Percentiles rank a stretch among this genome's conserved stretches.
Evolutionary conservation across 2,797 vertebrate genomes (phyloP).

Genomic region (Protosalanx chinensis): DNA sequence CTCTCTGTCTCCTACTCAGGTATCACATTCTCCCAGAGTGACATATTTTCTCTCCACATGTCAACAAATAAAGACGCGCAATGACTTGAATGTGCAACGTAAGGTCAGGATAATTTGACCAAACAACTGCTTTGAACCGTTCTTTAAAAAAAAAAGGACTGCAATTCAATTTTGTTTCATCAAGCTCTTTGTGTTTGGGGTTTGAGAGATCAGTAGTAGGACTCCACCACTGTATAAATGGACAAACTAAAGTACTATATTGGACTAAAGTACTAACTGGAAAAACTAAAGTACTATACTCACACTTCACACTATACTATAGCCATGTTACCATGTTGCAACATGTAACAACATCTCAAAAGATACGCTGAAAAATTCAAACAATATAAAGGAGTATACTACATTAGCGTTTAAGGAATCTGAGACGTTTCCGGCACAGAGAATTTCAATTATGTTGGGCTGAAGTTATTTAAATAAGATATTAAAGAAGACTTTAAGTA

Average conservation of each 20-base stretch:
- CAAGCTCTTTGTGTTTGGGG: too few relatives aligned
- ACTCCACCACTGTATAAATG: too few relatives aligned
- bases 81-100: neutral
- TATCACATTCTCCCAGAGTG: neutral
- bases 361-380: neutral
- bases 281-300: too few relatives aligned
- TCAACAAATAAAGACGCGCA: neutral
- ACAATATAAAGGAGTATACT: neutral
- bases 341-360: neutral
- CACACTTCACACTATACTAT: too few relatives aligned
- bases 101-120: neutral
- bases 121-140: slow-evolving; percentile 22
- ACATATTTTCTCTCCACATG: neutral
- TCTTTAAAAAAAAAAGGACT: neutral
- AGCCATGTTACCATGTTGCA: neutral
- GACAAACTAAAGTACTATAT: too few relatives aligned
- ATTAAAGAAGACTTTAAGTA: neutral
- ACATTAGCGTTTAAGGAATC: slow-evolving; percentile 26
- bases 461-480: neutral
- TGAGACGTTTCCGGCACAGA: slow-evolving; percentile 30
- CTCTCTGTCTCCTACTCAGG: neutral
- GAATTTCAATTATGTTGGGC: neutral
- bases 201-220: too few relatives aligned
- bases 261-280: too few relatives aligned
- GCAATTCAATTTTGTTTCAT: neutral